Percentiles rank a stretch among this genome's conserved stretches.
phyloP scores from a whole-genome alignment of 1,140 invertebrate genomes.

The Delia radicum region DNA sequence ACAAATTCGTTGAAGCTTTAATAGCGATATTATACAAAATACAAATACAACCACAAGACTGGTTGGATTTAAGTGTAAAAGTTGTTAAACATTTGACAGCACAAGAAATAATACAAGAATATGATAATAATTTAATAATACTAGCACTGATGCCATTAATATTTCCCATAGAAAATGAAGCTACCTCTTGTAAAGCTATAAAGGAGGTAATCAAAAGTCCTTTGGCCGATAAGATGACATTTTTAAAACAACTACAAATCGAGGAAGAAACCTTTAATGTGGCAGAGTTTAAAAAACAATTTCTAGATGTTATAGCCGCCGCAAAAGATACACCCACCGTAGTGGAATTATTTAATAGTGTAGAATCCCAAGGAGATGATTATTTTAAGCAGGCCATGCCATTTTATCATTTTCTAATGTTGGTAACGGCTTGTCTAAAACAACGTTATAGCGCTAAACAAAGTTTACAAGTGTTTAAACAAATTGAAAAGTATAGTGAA shows the following conservation, averaged over 20 bases:
- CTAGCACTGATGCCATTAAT: conserved; percentile 45
- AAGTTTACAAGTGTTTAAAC: conserved; percentile 36
- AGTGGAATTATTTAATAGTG: conserved; percentile 36
- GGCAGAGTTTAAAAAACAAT: conserved; percentile 38
- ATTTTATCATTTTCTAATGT: conserved; percentile 41
- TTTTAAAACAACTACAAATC: conserved; percentile 35
- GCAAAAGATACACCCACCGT: conserved; percentile 20
- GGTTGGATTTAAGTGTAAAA: conserved; percentile 51
- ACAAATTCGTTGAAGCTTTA: conserved; percentile 41
- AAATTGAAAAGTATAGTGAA: conserved; percentile 28
- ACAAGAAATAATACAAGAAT: conserved; percentile 29
- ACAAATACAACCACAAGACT: conserved; percentile 39
- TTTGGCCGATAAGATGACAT: conserved; percentile 34
- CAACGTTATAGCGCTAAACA: conserved; percentile 30
- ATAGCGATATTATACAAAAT: conserved; percentile 43
- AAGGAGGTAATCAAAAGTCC: conserved; percentile 35
- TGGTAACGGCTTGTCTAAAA: conserved; percentile 44
- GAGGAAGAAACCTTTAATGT: conserved; percentile 28
- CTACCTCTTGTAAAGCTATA: conserved; percentile 30
- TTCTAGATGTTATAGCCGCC: conserved; percentile 41
- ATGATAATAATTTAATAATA: conserved; percentile 44
- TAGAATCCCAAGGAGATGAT: conserved; percentile 38
- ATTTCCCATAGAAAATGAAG: conserved; percentile 34
- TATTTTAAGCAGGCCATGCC: conserved; percentile 35
- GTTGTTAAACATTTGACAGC: conserved; percentile 54